Base-by-base conservation (phyloP, 2,888 invertebrate species). In the Caenorhabditis imperialis region DNA sequence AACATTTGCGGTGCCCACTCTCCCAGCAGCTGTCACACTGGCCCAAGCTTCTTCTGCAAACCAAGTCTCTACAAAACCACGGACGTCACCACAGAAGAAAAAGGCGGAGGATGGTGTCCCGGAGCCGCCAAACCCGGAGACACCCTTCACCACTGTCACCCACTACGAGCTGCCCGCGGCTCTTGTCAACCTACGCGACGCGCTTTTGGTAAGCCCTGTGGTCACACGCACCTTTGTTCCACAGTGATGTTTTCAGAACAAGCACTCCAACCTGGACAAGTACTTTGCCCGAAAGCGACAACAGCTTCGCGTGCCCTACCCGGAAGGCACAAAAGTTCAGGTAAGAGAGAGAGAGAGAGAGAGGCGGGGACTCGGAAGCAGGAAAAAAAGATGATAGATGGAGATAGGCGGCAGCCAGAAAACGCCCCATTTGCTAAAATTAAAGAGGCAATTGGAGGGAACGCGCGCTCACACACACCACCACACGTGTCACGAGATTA, bases 1-100 rank as follows among this genome's bases (percentile, higher is more conserved):
- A 25, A 63, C 72, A 3, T 72, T 72, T 37, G 63, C 63, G 3
- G 72, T 72, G 14, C 72, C 72, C 0, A 47, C 69, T 7, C 69
- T 69, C n/a, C 63, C 61, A 14, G 72, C 61, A 5, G 58, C 57
- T n/a, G 58, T 51, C 2, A 55, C 69, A 14, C 16, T 60, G 22
- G 63, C 54, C 1, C 54, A 54, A 25, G 53, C 63, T 14, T 40
- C 51, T 8, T 63, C 63, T n/a, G 45, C 44, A 0, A 63, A 54
- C 22, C 63, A 63, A 22, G 38, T 54, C 6, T 63, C 63, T 0
- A 63, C 63, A 14, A 69, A 69, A 23, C 53, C 51, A 14, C 51
- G 42, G 27, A 54, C 69, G 4, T 69, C 69, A 3, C 60, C 69
- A 14, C 53, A 38, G 20, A 61, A 61, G 22, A 71, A 55, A 12